These are phyloP conservation scores for Paralichthys olivaceus DNA, from an alignment of 2,113 vertebrate genomes.

Conservation along the genomic window DNA sequence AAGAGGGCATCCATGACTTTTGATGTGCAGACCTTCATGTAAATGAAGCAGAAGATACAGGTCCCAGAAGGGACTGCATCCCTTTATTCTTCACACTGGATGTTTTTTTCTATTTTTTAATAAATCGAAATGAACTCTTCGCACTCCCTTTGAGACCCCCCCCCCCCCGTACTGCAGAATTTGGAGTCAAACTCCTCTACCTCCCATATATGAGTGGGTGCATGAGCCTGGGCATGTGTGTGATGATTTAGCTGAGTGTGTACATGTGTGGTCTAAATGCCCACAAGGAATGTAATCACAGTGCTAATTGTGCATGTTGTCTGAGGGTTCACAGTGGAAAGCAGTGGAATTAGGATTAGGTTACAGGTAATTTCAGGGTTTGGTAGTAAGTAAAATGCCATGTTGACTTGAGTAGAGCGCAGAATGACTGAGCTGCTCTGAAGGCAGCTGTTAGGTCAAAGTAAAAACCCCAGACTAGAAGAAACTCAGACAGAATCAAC, in stretches of 20 bases:
- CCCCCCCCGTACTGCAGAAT: conserved; percentile 76
- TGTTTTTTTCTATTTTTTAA: conserved; percentile 84
- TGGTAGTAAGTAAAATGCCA: background rate
- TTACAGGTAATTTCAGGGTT: conserved; percentile 18
- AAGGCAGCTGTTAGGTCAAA: background rate
- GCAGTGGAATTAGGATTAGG: background rate
- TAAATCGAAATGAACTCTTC: conserved; percentile 94
- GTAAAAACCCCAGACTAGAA: background rate
- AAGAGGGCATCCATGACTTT: conserved; percentile 92
- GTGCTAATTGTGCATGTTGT: conserved; percentile 11
- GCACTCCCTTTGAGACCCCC: conserved; percentile 88
- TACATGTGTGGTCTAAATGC: conserved; percentile 19
- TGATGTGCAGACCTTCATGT: conserved; percentile 96
- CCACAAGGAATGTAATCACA: conserved; percentile 19
- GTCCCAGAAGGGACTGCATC: conserved; percentile 86
- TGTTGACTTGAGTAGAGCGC: background rate
- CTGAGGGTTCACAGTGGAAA: conserved; percentile 12
- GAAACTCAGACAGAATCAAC: no score
- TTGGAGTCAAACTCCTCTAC: conserved; percentile 79
- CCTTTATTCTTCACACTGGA: conserved; percentile 88
- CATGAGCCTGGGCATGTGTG: background rate
- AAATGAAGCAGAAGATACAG: conserved; percentile 90
- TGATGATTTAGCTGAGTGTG: background rate
- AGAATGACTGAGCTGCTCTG: background rate
- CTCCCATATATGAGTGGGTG: conserved; percentile 23